Evolutionary conservation across 2,888 invertebrate species (phyloP), one percentile per base, ranked within the genome.

Genomic region (Alcis repandata): DNA sequence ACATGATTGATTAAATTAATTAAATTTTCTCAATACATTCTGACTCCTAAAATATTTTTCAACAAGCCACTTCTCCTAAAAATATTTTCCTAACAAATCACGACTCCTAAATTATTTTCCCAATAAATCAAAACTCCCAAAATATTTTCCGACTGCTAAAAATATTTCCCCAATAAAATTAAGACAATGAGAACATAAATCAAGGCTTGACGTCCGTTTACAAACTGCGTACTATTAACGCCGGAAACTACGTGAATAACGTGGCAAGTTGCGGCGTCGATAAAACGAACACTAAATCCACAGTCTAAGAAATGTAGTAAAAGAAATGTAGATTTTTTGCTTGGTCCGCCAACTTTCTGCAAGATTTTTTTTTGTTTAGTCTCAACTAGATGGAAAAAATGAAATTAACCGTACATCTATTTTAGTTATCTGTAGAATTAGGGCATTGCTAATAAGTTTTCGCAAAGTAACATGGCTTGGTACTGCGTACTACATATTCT

Each of bases 191-290:
- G 36, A n/a, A 10, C 59, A 52, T 69, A 70, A 72, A 73, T 73
- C 73, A 70, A 54, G 41, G 67, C 68, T 66, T 59, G 61, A 58
- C 56, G 58, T 70, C 65, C 66, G 73, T 60, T 72, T 72, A 72
- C 71, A 66, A 74, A 73, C 70, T 70, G 68, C 63, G 59, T 64
- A 67, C 73, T 72, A 71, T 74, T 77, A 77, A 71, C 71, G 74
- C 62, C 67, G 59, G 56, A 57, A 64, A 71, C 67, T 70, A 69
- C 69, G 73, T 74, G 71, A 77, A 69, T 76, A 74, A 77, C 70
- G 73, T 43, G 69, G 59, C 59, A 74, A 75, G 52, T 74, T 76
- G 59, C 22, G 61, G 58, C 56, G 59, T 68, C 73, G 69, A 76
- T 74, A 72, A 74, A 76, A 70, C 65, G 45, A 58, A 49, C 63